A percentile compares a stretch with the other conserved stretches of the same genome.
Conservation (phyloP, 2,888 invertebrate genomes). For the Coleophora deauratella region DNA sequence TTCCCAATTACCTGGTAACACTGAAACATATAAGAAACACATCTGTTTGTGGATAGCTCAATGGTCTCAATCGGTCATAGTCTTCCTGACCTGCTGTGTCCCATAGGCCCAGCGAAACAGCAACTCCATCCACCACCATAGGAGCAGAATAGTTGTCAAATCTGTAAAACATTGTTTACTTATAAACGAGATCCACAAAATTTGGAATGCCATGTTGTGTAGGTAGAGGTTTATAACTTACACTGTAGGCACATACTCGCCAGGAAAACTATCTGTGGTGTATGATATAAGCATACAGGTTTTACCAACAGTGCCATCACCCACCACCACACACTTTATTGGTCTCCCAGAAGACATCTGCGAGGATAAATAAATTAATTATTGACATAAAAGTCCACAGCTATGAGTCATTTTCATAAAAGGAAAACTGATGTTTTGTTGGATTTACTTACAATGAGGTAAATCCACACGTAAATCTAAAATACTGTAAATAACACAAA, state of each 20-base stretch:
- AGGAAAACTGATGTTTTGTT: not conserved
- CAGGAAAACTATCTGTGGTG: conserved; percentile 94
- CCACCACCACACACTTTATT: conserved; percentile 94
- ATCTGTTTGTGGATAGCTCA: conserved; percentile 99
- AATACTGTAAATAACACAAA: too few species aligned
- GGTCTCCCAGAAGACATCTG: conserved; percentile 94
- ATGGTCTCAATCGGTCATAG: conserved; percentile 95
- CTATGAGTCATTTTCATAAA: conserved; percentile 56
- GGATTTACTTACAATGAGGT: not conserved
- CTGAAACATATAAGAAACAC: conserved; percentile 99
- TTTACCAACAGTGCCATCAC: conserved; percentile 95
- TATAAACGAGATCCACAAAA: too few species aligned
- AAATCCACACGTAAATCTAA: not conserved
- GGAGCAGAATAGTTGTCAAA: conserved; percentile 99
- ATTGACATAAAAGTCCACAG: conserved; percentile 37
- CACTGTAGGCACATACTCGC: conserved; percentile 96
- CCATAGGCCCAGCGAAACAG: conserved; percentile 97
- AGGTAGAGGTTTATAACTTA: conserved; percentile 66
- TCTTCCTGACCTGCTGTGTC: conserved; percentile 99
- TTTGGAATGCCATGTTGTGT: too few species aligned
- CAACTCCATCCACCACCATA: conserved; percentile 98
- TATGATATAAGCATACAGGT: conserved; percentile 96
- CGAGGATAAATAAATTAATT: conserved; percentile 28
- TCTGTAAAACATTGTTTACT: conserved; percentile 58
- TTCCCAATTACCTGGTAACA: conserved; percentile 79